A percentile compares a stretch with the other conserved stretches of the same genome.
phyloP scores from a whole-genome alignment of 2,888 invertebrate species.

The Piscicola geometra region DNA sequence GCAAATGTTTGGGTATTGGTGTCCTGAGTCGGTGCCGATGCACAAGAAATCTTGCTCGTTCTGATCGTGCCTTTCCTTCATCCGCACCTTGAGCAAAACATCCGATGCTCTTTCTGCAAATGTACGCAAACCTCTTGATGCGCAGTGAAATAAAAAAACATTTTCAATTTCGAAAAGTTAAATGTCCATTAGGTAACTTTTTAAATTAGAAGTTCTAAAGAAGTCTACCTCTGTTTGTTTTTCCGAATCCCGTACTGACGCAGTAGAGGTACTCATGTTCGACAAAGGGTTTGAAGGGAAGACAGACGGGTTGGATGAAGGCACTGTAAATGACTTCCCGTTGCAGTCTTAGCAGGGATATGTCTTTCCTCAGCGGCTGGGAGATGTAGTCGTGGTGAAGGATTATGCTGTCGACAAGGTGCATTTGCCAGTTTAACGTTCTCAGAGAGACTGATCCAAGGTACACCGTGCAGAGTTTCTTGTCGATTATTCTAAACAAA shows the following conservation, averaged over 20 bases:
- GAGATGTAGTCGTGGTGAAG: not conserved
- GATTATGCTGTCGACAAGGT: not conserved
- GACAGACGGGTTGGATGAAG: constrained; percentile 25
- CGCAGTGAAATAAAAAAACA: too few relatives aligned
- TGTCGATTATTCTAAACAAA: too few relatives aligned
- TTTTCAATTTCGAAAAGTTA: too few relatives aligned
- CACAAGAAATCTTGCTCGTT: not conserved
- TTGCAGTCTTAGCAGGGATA: constrained; percentile 10
- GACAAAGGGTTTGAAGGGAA: not conserved
- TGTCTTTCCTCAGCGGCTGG: too few relatives aligned
- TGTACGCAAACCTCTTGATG: too few relatives aligned
- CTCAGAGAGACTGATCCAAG: not conserved
- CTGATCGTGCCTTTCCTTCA: not conserved
- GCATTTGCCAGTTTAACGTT: not conserved
- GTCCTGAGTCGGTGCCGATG: not conserved
- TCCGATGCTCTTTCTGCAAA: not conserved
- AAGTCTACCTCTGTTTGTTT: constrained; percentile 14
- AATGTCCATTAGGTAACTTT: too few relatives aligned
- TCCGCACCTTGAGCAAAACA: not conserved
- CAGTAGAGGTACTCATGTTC: not conserved
- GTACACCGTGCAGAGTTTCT: too few relatives aligned
- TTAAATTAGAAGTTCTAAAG: not conserved
- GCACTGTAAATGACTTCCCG: not conserved
- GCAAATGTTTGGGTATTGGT: constrained; percentile 1
- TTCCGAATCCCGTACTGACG: constrained; percentile 26